Percentiles rank a stretch among this genome's conserved stretches.
phyloP scores from a whole-genome alignment of 2,888 invertebrate species.

The Julus scanicus region DNA sequence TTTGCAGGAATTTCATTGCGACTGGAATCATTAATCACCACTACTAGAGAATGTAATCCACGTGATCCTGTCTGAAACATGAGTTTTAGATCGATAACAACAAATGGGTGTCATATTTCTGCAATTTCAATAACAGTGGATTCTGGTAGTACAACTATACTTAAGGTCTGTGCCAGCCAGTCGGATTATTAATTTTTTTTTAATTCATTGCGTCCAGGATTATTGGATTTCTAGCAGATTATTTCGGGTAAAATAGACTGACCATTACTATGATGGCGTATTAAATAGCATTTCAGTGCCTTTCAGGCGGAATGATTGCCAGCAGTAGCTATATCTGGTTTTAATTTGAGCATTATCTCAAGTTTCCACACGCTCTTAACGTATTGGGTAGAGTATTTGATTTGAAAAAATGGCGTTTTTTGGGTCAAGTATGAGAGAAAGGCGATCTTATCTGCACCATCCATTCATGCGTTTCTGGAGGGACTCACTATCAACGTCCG shows the following conservation, averaged over 20 bases:
- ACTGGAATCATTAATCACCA: too few species aligned
- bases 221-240: too few species aligned
- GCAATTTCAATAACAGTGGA: too few species aligned
- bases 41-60: too few species aligned
- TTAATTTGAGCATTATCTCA: constrained; percentile 13
- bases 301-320: not conserved
- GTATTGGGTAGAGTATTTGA: not conserved
- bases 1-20: too few species aligned
- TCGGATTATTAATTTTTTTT: too few species aligned
- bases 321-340: not conserved
- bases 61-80: too few species aligned
- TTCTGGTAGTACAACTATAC: too few species aligned
- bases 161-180: too few species aligned
- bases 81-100: too few species aligned
- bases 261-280: not conserved
- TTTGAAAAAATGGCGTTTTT: not conserved
- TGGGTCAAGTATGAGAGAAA: not conserved
- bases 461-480: not conserved
- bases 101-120: too few species aligned
- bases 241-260: not conserved
- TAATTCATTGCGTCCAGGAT: too few species aligned
- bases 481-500: not conserved
- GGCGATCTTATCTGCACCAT: not conserved
- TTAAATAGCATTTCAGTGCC: not conserved
- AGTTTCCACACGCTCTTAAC: not conserved